phyloP scores from a whole-genome alignment of 2,113 vertebrate genomes.

The Podarcis muralis region DNA sequence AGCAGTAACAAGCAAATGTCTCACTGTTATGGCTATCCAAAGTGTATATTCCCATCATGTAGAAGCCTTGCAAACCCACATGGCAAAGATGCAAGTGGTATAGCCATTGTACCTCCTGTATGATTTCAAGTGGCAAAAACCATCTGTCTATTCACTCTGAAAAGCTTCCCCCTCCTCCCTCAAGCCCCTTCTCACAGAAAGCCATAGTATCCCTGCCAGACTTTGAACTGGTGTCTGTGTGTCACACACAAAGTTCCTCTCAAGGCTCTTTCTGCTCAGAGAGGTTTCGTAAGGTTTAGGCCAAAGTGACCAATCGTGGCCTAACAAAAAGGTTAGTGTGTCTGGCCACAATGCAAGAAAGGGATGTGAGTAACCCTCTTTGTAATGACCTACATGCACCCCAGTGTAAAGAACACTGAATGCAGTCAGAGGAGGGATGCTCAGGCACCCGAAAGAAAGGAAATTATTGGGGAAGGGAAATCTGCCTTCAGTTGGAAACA shows the following conservation, averaged over 20 bases:
- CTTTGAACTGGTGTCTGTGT: conserved; percentile 69
- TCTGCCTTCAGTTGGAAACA: conserved; percentile 50
- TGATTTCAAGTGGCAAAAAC: conserved; percentile 42
- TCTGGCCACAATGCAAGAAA: conserved; percentile 60
- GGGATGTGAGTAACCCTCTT: conserved; percentile 70
- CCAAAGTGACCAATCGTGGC: conserved; percentile 55
- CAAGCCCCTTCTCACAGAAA: conserved; percentile 31
- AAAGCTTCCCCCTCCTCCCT: not conserved
- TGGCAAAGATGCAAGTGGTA: not conserved
- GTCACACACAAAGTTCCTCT: conserved; percentile 60
- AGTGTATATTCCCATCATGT: conserved; percentile 17
- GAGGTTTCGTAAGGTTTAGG: conserved; percentile 67
- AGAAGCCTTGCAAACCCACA: not conserved
- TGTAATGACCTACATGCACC: conserved; percentile 62
- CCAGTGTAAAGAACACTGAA: conserved; percentile 53
- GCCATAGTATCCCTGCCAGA: conserved; percentile 24
- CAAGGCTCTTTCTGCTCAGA: conserved; percentile 49
- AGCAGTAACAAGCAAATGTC: conserved; percentile 35
- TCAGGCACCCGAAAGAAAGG: conserved; percentile 40
- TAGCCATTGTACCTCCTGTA: not conserved
- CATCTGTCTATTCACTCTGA: conserved; percentile 17
- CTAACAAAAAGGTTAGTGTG: conserved; percentile 75
- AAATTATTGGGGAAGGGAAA: conserved; percentile 9
- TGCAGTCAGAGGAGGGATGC: conserved; percentile 26
- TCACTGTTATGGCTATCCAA: conserved; percentile 21